Conservation (phyloP, 2,113 vertebrate genomes). For the Vimba vimba region DNA sequence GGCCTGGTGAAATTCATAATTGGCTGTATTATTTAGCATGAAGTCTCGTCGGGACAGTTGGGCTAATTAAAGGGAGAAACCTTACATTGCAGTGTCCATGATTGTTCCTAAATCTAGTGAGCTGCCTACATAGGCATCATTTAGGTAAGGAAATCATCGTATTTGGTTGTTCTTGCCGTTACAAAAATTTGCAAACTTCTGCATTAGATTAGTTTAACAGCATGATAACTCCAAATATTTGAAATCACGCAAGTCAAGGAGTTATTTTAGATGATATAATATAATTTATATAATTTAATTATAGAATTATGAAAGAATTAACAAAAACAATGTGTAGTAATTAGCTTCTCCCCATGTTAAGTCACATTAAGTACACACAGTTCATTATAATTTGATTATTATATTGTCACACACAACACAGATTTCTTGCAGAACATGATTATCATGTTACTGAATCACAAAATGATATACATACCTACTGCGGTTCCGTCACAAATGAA, state of each 20-base stretch:
- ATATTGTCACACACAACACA: background rate
- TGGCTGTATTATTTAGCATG: slow-evolving; percentile 29
- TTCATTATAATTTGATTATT: background rate
- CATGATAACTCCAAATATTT: background rate
- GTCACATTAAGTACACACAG: background rate
- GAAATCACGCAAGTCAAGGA: background rate
- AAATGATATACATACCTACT: background rate
- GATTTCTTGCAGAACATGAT: background rate
- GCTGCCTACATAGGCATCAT: background rate
- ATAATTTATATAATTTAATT: background rate
- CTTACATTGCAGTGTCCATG: background rate
- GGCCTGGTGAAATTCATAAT: slow-evolving; percentile 41
- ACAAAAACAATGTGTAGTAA: background rate
- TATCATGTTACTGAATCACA: background rate
- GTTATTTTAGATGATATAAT: background rate
- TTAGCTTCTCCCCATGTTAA: background rate
- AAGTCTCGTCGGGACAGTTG: background rate
- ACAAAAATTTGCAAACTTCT: no score
- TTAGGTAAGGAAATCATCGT: background rate
- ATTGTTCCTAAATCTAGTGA: background rate
- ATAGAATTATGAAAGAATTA: background rate
- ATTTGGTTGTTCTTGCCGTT: background rate
- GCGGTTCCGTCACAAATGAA: slow-evolving; percentile 33
- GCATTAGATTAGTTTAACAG: background rate
- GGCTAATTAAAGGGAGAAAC: background rate